phyloP scores from a whole-genome alignment of 1,140 invertebrate genomes.

The Dendroctonus valens region DNA sequence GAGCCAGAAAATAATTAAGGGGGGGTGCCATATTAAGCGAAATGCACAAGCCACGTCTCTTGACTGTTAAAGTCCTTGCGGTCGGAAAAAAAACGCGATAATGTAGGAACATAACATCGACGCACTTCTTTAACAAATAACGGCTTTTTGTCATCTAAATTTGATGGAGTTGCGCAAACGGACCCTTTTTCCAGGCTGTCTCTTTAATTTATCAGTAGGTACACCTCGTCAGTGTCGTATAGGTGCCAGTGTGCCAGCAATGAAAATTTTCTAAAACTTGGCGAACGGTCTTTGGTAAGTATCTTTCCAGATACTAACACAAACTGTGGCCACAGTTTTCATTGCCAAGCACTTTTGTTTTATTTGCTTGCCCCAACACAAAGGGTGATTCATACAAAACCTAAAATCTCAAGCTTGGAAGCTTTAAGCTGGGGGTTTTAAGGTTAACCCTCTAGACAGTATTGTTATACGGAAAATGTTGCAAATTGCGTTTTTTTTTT shows the following conservation, averaged over 20 bases:
- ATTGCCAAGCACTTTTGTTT: too few species aligned
- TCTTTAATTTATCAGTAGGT: conserved; percentile 52
- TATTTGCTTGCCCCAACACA: too few species aligned
- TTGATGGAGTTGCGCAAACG: conserved; percentile 50
- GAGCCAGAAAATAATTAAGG: too few species aligned
- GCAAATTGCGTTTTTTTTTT: conserved; percentile 7
- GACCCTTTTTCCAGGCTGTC: conserved; percentile 44
- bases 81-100: conserved; percentile 27
- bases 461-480: too few species aligned
- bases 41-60: neutral
- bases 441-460: conserved; percentile 13
- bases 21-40: too few species aligned
- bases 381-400: too few species aligned
- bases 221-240: conserved; percentile 50
- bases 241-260: conserved; percentile 51
- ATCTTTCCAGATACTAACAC: conserved; percentile 3
- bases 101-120: conserved; percentile 37
- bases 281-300: conserved; percentile 50
- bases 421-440: conserved; percentile 8
- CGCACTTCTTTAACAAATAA: conserved; percentile 49
- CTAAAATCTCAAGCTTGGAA: too few species aligned
- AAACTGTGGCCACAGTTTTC: neutral
- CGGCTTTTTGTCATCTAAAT: conserved; percentile 51
- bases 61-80: conserved; percentile 16
- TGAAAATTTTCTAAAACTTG: conserved; percentile 50